A percentile compares a stretch with the other conserved stretches of the same genome.
Conservation (phyloP, 2,888 invertebrate species). For the Doris montereyensis region DNA sequence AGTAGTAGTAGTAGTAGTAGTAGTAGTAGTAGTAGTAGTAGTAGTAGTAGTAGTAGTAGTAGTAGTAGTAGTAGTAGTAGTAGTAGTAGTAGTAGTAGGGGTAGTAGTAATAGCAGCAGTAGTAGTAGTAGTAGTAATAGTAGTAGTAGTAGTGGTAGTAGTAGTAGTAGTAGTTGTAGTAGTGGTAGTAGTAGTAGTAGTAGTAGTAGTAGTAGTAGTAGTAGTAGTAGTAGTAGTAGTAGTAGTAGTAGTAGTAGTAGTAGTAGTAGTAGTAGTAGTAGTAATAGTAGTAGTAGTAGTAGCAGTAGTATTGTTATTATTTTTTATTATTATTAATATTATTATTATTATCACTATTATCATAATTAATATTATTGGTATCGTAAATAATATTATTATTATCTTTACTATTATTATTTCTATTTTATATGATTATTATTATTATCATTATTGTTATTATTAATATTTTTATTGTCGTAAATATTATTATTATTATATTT, state of each 20-base stretch:
- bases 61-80: conserved; percentile 24
- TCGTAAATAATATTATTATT: background rate
- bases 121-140: conserved; percentile 13
- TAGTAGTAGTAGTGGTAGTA: conserved; percentile 46
- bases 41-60: conserved; percentile 24
- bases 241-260: conserved; percentile 30
- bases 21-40: conserved; percentile 24
- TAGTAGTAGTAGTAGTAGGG: conserved; percentile 18
- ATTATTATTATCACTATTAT: background rate
- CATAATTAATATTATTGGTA: too few species aligned
- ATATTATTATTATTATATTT: too few species aligned
- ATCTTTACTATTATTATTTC: too few species aligned
- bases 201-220: conserved; percentile 28
- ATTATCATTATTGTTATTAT: too few species aligned
- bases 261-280: conserved; percentile 25
- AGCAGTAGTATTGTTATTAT: background rate
- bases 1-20: conserved; percentile 24
- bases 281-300: conserved; percentile 23
- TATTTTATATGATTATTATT: too few species aligned
- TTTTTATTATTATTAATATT: background rate
- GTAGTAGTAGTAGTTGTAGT: conserved; percentile 34
- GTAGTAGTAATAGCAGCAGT: conserved; percentile 5
- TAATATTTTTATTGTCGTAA: too few species aligned
- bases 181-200: conserved; percentile 26
- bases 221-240: conserved; percentile 17